Evolutionary conservation across 2,797 vertebrate genomes (phyloP).

Genomic region (Cossypha caffra): DNA sequence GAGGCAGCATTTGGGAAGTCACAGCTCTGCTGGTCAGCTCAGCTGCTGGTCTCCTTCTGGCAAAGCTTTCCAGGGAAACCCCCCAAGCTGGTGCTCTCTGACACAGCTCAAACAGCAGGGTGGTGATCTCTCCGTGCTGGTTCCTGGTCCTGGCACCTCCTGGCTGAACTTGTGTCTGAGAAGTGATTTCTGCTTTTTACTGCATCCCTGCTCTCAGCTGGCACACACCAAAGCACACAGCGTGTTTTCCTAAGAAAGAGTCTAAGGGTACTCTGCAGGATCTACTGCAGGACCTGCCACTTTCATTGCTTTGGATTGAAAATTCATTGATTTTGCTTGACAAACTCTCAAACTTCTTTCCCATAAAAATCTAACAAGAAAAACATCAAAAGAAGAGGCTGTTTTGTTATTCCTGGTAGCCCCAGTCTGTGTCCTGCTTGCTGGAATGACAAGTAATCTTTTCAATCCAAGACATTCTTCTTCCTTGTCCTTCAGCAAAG

Average conservation of each 20-base stretch:
- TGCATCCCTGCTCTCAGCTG: background rate
- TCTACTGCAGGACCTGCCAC: background rate
- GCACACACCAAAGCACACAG: background rate
- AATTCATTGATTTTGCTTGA: background rate
- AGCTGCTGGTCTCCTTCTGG: background rate
- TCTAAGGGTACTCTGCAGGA: background rate
- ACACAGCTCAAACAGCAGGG: rapidly evolving
- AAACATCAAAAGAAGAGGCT: background rate
- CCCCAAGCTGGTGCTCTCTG: background rate
- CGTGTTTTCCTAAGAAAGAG: background rate
- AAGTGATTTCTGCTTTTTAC: background rate
- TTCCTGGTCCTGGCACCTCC: background rate
- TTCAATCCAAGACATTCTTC: background rate
- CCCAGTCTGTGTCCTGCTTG: background rate
- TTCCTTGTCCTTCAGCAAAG: background rate
- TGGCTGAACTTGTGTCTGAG: background rate
- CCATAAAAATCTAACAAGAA: background rate
- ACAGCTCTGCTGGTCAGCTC: background rate
- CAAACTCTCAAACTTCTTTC: background rate
- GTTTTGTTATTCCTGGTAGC: background rate
- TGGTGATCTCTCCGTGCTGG: background rate
- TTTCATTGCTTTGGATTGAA: background rate
- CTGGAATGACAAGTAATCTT: background rate
- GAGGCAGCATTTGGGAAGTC: background rate
- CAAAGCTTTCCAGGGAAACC: background rate